Percentiles rank a stretch among this genome's conserved stretches.
These are phyloP conservation scores for Muntiacus reevesi DNA, from an alignment of 2,113 vertebrate genomes.

Conservation along the genomic window DNA sequence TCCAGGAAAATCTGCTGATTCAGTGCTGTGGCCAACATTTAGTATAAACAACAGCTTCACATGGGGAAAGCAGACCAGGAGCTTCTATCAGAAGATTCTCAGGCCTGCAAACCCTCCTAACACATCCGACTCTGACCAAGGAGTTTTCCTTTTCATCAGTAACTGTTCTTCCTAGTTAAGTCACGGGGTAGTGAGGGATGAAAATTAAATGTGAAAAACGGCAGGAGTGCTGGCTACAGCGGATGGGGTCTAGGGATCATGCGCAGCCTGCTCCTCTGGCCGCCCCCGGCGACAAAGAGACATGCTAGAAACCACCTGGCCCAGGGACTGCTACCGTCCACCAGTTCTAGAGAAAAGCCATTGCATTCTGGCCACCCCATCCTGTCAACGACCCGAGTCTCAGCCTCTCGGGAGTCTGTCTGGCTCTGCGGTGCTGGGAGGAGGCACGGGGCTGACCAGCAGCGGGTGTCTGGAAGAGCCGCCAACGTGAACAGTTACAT, in stretches of 20 bases:
- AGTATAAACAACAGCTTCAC: rapidly evolving
- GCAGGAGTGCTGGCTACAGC: neutral
- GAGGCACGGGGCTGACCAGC: rapidly evolving
- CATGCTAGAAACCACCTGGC: neutral
- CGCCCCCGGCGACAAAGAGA: rapidly evolving
- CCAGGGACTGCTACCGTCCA: rapidly evolving
- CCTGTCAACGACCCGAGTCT: rapidly evolving
- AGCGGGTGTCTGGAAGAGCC: neutral
- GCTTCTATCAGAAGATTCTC: neutral
- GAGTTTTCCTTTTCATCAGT: too few species aligned
- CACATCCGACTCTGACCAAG: neutral
- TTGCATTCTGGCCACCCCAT: neutral
- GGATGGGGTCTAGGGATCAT: rapidly evolving
- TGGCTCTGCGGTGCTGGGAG: rapidly evolving
- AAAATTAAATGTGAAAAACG: rapidly evolving
- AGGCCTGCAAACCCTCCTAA: neutral
- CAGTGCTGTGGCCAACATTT: rapidly evolving
- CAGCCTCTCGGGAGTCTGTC: neutral
- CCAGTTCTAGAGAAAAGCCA: neutral
- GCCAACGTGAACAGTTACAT: rapidly evolving
- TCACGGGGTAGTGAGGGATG: neutral
- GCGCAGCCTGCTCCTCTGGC: rapidly evolving
- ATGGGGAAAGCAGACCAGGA: rapidly evolving
- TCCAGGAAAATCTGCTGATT: neutral
- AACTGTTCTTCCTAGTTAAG: neutral